These are phyloP conservation scores for Phrynocephalus versicolor DNA, from an alignment of 2,113 vertebrate genomes.

Conservation along the genomic window DNA sequence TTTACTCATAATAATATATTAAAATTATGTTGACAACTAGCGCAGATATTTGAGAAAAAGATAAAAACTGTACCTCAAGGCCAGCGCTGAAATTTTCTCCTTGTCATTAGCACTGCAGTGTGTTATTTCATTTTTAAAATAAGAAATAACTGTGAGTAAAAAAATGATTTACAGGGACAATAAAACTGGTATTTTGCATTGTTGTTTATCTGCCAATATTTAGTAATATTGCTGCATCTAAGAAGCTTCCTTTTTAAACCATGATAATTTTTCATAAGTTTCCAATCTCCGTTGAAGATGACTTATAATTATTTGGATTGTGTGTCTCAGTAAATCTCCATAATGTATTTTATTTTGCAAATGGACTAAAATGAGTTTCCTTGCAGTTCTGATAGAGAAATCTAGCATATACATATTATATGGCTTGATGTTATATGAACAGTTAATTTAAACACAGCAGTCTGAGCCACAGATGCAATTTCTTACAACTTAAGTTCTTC, in stretches of 20 bases:
- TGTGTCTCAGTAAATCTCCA: not conserved
- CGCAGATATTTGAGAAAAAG: not conserved
- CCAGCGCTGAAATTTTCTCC: constrained; percentile 22
- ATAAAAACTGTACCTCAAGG: constrained; percentile 22
- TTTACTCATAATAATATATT: constrained; percentile 26
- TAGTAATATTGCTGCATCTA: constrained; percentile 4
- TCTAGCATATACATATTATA: not conserved
- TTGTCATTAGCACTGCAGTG: constrained; percentile 10
- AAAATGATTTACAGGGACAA: constrained; percentile 14
- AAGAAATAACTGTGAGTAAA: not conserved
- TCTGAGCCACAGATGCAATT: not conserved
- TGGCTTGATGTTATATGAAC: not conserved
- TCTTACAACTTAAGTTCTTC: not conserved
- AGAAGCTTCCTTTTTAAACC: constrained; percentile 26
- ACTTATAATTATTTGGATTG: constrained; percentile 3
- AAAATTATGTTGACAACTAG: constrained; percentile 38
- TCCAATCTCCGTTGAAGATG: not conserved
- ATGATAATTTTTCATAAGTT: constrained; percentile 20
- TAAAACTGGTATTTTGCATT: constrained; percentile 10
- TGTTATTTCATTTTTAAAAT: constrained; percentile 22
- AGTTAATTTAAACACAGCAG: accelerated
- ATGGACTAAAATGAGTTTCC: not conserved
- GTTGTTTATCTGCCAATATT: not conserved
- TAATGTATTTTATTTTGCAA: not conserved
- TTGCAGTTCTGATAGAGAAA: constrained; percentile 1